These are phyloP conservation scores for Microhierax caerulescens DNA, from an alignment of 2,797 vertebrate species.

Conservation along the genomic window DNA sequence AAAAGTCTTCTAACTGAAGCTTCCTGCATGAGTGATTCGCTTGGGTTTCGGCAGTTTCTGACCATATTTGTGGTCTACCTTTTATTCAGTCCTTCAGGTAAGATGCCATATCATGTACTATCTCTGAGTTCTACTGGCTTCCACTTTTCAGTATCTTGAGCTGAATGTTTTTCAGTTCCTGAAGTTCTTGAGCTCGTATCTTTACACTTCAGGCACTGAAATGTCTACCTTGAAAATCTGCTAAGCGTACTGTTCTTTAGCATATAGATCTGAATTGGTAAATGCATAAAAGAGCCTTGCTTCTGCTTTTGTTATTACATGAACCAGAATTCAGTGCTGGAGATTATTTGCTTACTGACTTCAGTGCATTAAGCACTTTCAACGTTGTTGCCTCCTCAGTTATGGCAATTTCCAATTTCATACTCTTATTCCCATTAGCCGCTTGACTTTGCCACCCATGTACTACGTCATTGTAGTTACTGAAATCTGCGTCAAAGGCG, in stretches of 20 bases:
- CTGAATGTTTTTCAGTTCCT: neutral
- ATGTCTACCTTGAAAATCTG: neutral
- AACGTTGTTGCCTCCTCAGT: neutral
- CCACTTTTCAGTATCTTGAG: neutral
- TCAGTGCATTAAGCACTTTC: neutral
- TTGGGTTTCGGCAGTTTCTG: neutral
- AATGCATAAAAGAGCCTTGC: neutral
- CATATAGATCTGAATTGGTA: neutral
- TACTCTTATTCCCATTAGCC: neutral
- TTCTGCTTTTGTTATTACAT: neutral
- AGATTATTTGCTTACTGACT: neutral
- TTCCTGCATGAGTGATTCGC: neutral
- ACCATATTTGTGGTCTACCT: neutral
- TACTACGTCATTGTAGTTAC: neutral
- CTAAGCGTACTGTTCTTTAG: neutral
- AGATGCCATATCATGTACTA: neutral
- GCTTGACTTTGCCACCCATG: neutral
- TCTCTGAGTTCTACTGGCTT: neutral
- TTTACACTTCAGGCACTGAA: neutral
- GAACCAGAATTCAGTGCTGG: neutral
- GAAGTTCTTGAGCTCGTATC: neutral
- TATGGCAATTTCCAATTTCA: neutral
- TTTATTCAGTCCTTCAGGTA: neutral
- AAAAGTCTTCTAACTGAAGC: neutral
- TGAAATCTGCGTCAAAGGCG: neutral